phyloP scores from a whole-genome alignment of 2,888 invertebrate species.

The Dyspetes luteomarginatus region DNA sequence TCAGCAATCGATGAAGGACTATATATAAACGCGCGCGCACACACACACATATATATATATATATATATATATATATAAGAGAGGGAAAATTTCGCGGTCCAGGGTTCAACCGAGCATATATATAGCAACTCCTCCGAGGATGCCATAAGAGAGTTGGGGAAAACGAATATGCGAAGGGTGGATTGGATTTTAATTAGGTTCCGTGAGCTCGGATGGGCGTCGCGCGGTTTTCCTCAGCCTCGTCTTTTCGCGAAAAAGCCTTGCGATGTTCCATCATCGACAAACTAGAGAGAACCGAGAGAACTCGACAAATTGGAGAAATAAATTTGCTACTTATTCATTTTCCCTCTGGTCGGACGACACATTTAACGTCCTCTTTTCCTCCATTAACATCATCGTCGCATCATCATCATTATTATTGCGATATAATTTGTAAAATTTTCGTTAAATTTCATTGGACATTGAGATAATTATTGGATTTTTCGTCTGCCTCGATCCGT shows the following conservation, averaged over 20 bases:
- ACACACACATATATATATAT: not conserved
- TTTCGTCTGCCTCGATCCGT: no score
- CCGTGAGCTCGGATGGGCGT: conserved; percentile 47
- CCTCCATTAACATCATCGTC: conserved; percentile 19
- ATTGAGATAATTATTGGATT: no score
- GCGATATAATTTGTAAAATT: no score
- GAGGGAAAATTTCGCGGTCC: conserved; percentile 43
- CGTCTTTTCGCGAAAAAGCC: conserved; percentile 36
- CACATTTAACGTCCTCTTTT: not conserved
- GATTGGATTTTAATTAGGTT: conserved; percentile 67
- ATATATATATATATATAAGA: conserved; percentile 29
- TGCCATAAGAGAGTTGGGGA: conserved; percentile 36
- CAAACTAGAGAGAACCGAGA: conserved; percentile 20
- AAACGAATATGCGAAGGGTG: conserved; percentile 66
- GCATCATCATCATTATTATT: not conserved
- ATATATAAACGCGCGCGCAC: no score
- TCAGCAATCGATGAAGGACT: conserved; percentile 54
- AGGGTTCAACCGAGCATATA: conserved; percentile 32
- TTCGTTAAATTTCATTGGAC: no score
- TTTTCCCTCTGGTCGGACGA: conserved; percentile 8
- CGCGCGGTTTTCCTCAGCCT: conserved; percentile 49
- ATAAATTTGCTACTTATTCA: conserved; percentile 45
- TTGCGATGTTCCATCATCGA: conserved; percentile 42
- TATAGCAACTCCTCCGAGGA: conserved; percentile 8
- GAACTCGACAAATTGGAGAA: conserved; percentile 54